Percentiles rank a stretch among this genome's conserved stretches.
These are phyloP conservation scores for Nibea albiflora DNA, from an alignment of 2,113 vertebrate species.

Conservation along the genomic window DNA sequence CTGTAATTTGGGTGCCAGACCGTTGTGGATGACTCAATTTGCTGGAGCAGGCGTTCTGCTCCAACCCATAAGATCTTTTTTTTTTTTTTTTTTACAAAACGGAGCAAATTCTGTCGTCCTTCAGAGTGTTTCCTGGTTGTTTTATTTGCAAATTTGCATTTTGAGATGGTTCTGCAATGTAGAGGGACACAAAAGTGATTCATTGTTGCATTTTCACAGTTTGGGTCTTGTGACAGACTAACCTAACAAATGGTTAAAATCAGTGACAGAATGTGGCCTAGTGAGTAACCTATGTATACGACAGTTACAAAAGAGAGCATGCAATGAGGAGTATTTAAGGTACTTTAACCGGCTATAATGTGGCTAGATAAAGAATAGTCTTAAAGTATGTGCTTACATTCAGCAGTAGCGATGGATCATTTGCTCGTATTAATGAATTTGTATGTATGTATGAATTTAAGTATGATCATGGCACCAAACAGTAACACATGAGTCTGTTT, in stretches of 20 bases:
- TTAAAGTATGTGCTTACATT: background rate
- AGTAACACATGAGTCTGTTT: background rate
- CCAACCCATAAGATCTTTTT: background rate
- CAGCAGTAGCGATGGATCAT: background rate
- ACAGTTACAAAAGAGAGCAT: too few species aligned
- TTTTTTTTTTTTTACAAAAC: too few species aligned
- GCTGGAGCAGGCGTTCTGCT: background rate
- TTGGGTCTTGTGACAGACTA: background rate
- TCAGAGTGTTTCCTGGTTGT: background rate
- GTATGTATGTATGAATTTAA: slow-evolving; percentile 4
- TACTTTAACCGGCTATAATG: too few species aligned
- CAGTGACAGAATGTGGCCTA: background rate
- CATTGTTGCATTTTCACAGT: background rate
- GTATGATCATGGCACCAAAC: background rate
- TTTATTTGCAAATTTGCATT: background rate
- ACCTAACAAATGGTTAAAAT: background rate
- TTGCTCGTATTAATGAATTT: background rate
- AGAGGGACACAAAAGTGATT: background rate
- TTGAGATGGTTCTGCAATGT: background rate
- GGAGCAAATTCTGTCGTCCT: too few species aligned
- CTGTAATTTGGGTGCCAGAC: too few species aligned
- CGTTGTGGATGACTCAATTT: too few species aligned
- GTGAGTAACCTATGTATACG: too few species aligned
- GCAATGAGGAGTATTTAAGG: too few species aligned
- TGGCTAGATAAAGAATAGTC: too few species aligned